Conservation (phyloP, 2,113 vertebrate species). For the Lamprologus callipterus region DNA sequence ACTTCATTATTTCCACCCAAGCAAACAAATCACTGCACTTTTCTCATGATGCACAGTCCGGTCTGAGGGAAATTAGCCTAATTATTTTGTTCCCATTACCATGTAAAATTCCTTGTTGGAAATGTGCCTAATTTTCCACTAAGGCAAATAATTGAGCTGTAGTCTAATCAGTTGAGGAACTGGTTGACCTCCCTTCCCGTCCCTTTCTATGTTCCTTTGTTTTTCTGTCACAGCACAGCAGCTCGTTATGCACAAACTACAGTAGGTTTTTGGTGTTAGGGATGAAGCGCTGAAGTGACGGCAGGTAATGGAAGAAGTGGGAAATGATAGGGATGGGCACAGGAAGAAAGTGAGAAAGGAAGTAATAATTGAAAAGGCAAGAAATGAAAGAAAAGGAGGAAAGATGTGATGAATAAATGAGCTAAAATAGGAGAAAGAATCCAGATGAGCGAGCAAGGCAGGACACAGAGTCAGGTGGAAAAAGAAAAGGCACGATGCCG, state of each 20-base stretch:
- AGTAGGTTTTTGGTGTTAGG: neutral
- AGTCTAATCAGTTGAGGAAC: neutral
- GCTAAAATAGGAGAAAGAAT: neutral
- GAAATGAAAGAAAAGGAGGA: neutral
- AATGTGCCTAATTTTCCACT: neutral
- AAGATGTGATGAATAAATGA: neutral
- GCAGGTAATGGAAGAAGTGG: neutral
- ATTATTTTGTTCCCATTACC: constrained; percentile 27
- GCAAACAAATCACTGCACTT: neutral
- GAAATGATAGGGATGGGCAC: neutral
- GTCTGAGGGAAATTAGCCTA: constrained; percentile 2
- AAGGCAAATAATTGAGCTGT: constrained; percentile 10
- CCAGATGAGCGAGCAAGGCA: neutral
- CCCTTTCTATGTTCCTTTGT: neutral
- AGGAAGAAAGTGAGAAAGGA: neutral
- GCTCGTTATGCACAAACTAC: neutral
- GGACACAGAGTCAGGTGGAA: neutral
- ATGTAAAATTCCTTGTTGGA: neutral
- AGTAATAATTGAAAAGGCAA: neutral
- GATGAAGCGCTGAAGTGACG: neutral
- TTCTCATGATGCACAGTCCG: neutral
- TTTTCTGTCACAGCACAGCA: neutral
- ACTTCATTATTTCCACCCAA: neutral
- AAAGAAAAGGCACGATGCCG: neutral
- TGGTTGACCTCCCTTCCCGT: neutral